Percentiles rank a stretch among this genome's conserved stretches.
phyloP scores from a whole-genome alignment of 2,888 invertebrate species.

The Masnerella sp. region DNA sequence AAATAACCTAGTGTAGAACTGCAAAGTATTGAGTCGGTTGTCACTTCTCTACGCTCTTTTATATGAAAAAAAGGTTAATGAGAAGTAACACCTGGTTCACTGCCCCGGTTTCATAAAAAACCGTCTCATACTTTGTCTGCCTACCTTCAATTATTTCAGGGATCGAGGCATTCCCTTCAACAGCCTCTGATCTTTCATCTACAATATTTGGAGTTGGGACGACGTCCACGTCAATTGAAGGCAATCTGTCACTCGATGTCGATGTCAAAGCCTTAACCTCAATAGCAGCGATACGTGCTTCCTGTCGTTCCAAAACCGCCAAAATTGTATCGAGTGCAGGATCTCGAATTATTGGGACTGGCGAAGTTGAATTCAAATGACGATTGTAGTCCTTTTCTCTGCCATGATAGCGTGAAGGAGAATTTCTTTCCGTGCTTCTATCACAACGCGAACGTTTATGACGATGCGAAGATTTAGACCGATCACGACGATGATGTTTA shows the following conservation, averaged over 20 bases:
- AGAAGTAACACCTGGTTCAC: slow-evolving; percentile 29
- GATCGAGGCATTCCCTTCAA: neutral
- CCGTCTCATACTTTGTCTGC: slow-evolving; percentile 27
- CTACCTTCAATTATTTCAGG: neutral
- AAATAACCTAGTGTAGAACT: neutral
- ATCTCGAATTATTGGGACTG: neutral
- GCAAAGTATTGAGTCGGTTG: slow-evolving; percentile 31
- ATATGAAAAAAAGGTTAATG: slow-evolving; percentile 11
- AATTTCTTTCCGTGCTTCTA: neutral
- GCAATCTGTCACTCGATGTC: neutral
- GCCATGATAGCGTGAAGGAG: neutral
- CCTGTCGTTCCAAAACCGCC: neutral
- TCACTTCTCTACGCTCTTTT: slow-evolving; percentile 23
- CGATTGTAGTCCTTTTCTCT: neutral
- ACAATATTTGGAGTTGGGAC: neutral
- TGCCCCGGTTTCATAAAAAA: slow-evolving; percentile 15
- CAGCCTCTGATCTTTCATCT: too few relatives aligned
- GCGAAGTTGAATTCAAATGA: too few relatives aligned
- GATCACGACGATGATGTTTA: neutral
- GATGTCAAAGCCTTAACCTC: neutral
- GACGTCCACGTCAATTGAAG: neutral
- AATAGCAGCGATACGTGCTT: neutral
- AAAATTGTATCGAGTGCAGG: neutral
- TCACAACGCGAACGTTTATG: slow-evolving; percentile 5
- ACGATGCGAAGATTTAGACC: neutral